These are phyloP conservation scores for Colistium nudipinnis DNA, from an alignment of 2,113 vertebrate genomes.

Conservation along the genomic window DNA sequence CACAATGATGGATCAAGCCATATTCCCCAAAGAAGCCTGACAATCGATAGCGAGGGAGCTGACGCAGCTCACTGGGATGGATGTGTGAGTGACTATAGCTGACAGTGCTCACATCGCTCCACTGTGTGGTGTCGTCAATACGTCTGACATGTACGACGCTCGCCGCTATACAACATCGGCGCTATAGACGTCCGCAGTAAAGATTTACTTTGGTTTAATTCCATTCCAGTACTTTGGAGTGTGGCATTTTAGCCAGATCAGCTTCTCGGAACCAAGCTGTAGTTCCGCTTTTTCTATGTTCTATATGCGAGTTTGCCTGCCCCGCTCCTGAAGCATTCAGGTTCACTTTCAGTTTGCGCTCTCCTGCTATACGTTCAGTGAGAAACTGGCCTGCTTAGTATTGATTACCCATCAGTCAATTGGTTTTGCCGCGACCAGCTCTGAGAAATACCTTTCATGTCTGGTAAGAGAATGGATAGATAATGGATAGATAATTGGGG, in stretches of 20 bases:
- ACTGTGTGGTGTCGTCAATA: slow-evolving; percentile 47
- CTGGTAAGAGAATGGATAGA: slow-evolving; percentile 75
- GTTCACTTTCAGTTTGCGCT: slow-evolving; percentile 55
- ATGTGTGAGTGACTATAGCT: slow-evolving; percentile 30
- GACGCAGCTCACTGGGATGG: slow-evolving; percentile 51
- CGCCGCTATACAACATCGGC: slow-evolving; percentile 11
- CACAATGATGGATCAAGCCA: slow-evolving; percentile 41
- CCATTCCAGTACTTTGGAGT: slow-evolving; percentile 21
- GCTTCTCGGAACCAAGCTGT: slow-evolving; percentile 6
- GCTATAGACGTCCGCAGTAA: background rate
- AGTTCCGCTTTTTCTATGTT: background rate
- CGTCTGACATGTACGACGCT: slow-evolving; percentile 53
- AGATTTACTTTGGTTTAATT: slow-evolving; percentile 41
- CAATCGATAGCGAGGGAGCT: slow-evolving; percentile 73
- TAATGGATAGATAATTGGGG: slow-evolving; percentile 70
- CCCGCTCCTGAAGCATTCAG: too few species aligned
- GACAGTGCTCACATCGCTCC: slow-evolving; percentile 62
- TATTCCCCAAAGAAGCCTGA: slow-evolving; percentile 67
- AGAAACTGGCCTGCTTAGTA: slow-evolving; percentile 64
- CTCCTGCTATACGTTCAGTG: slow-evolving; percentile 36
- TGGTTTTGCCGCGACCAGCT: slow-evolving; percentile 66
- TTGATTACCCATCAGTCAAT: slow-evolving; percentile 82
- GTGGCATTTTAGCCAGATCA: slow-evolving; percentile 4
- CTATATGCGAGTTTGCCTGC: slow-evolving; percentile 22
- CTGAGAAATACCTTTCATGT: slow-evolving; percentile 77